These are phyloP conservation scores for Bergia puertoricense DNA, from an alignment of 92 coral and sea anemone genomes.

Conservation along the genomic window DNA sequence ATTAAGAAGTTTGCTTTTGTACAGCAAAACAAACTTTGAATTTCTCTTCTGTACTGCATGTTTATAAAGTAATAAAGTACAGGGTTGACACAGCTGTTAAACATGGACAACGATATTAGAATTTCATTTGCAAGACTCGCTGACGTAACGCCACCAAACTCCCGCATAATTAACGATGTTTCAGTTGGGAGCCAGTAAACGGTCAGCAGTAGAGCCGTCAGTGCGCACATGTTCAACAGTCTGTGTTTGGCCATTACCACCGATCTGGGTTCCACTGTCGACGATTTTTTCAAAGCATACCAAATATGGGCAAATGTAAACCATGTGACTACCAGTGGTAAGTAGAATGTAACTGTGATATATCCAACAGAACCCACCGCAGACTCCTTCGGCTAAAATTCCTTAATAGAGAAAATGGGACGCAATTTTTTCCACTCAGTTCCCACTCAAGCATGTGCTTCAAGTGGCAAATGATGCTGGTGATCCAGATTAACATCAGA, in stretches of 20 bases:
- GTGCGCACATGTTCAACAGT: conserved; percentile 67
- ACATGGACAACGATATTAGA: conserved; percentile 16
- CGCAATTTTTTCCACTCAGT: not conserved
- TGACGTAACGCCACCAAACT: conserved; percentile 36
- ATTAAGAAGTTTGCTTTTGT: not conserved
- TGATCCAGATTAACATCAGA: not conserved
- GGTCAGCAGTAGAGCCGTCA: conserved; percentile 62
- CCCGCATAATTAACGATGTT: conserved; percentile 55
- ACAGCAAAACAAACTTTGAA: conserved; percentile 26
- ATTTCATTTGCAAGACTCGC: conserved; percentile 50
- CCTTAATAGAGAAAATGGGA: not conserved
- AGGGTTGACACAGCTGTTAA: conserved; percentile 60
- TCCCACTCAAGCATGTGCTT: not conserved
- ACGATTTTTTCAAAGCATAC: conserved; percentile 15
- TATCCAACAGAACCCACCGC: conserved; percentile 23
- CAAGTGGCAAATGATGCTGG: not conserved
- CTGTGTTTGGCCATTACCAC: conserved; percentile 24
- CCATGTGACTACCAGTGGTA: conserved; percentile 47
- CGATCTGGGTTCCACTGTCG: not conserved
- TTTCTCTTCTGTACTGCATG: conserved; percentile 51
- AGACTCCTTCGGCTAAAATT: not conserved
- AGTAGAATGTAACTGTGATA: conserved; percentile 38
- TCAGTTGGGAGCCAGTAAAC: conserved; percentile 68
- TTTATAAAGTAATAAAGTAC: conserved; percentile 63
- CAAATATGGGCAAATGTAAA: conserved; percentile 43